phyloP scores from a whole-genome alignment of 2,113 vertebrate species.

The Malurus elegans region DNA sequence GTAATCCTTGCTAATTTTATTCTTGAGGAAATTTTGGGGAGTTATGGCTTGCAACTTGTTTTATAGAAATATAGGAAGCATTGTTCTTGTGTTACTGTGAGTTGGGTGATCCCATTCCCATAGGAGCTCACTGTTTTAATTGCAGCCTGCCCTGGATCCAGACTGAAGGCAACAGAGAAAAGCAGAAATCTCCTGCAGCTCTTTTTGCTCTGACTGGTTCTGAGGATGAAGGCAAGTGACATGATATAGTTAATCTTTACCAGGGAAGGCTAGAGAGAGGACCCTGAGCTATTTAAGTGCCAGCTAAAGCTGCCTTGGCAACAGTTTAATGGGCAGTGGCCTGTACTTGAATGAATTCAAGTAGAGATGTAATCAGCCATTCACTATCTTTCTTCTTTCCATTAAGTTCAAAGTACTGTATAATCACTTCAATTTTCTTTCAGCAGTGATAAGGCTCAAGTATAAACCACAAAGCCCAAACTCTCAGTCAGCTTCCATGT shows the following conservation, averaged over 20 bases:
- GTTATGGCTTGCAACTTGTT: background rate
- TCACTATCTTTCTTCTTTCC: constrained; percentile 11
- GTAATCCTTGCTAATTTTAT: background rate
- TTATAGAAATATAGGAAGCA: background rate
- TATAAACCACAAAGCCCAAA: background rate
- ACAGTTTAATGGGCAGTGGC: background rate
- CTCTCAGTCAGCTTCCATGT: background rate
- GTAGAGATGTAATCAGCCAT: constrained; percentile 26
- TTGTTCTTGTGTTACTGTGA: background rate
- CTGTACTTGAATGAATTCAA: constrained; percentile 22
- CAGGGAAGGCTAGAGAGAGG: background rate
- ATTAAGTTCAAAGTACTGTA: constrained; percentile 54
- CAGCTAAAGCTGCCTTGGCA: background rate
- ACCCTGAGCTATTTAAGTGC: background rate
- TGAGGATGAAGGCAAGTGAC: background rate
- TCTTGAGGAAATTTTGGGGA: background rate
- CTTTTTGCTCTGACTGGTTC: background rate
- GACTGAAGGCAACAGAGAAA: background rate
- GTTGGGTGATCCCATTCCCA: background rate
- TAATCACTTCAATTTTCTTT: constrained; percentile 56
- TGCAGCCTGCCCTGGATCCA: background rate
- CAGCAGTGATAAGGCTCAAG: background rate
- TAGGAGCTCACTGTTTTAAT: background rate
- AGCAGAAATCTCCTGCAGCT: background rate
- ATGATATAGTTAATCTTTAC: background rate